These are phyloP conservation scores for Rhagoletis pomonella DNA, from an alignment of 1,140 invertebrate genomes.

Conservation along the genomic window DNA sequence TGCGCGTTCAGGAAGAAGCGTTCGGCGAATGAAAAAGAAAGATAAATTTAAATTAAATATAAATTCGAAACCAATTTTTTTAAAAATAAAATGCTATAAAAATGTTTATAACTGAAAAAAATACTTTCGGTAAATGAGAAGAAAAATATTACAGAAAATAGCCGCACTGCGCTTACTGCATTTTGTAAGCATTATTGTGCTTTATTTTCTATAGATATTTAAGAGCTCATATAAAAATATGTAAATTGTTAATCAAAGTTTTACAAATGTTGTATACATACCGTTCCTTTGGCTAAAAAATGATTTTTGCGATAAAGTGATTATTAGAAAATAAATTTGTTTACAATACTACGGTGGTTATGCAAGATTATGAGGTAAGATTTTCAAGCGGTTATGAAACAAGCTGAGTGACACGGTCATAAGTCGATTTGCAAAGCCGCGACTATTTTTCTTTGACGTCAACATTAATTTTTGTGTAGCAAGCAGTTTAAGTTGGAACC, in stretches of 20 bases:
- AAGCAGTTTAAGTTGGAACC: no score
- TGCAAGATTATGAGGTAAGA: not conserved
- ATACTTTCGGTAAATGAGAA: not conserved
- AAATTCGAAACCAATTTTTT: constrained; percentile 8
- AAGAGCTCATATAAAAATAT: not conserved
- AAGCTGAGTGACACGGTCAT: not conserved
- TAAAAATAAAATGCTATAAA: constrained; percentile 10
- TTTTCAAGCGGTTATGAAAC: not conserved
- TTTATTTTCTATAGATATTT: not conserved
- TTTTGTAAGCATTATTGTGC: not conserved
- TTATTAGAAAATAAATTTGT: constrained; percentile 47
- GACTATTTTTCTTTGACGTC: no score
- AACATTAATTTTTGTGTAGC: no score
- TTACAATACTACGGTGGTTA: not conserved
- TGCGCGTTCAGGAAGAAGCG: constrained; percentile 44
- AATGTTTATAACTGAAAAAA: not conserved
- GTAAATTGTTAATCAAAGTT: not conserved
- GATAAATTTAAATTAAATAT: constrained; percentile 52
- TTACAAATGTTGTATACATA: constrained; percentile 51
- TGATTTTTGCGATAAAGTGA: constrained; percentile 47
- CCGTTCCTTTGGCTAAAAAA: constrained; percentile 46
- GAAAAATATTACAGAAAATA: not conserved
- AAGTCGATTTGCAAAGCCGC: not conserved
- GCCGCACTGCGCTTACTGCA: not conserved
- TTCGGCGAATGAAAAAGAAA: constrained; percentile 54